These are phyloP conservation scores for Berghia stephanieae DNA, from an alignment of 1,140 invertebrate species.

Conservation along the genomic window DNA sequence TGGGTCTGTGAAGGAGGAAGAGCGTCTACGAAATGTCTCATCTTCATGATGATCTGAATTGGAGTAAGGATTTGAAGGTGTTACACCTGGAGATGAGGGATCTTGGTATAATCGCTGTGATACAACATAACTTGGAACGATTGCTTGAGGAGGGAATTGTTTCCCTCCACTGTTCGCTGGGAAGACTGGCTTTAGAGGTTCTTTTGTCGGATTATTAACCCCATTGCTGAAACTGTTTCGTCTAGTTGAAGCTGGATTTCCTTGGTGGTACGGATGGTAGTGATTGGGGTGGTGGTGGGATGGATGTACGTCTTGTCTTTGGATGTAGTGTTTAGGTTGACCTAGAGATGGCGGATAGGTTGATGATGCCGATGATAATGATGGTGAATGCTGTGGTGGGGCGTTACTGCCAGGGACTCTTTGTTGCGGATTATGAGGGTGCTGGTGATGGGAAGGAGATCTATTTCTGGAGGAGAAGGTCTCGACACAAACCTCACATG, in stretches of 20 bases:
- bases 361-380: background rate
- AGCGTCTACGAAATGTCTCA: too few relatives aligned
- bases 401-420: too few relatives aligned
- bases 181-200: too few relatives aligned
- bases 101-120: too few relatives aligned
- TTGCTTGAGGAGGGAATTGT: background rate
- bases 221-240: too few relatives aligned
- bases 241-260: background rate
- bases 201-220: too few relatives aligned
- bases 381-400: conserved; percentile 1
- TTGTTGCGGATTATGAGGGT: too few relatives aligned
- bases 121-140: background rate
- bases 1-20: too few relatives aligned
- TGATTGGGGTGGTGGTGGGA: background rate
- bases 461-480: conserved; percentile 17
- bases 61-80: too few relatives aligned
- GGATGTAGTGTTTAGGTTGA: background rate
- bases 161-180: background rate
- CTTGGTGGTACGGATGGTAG: background rate
- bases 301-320: background rate
- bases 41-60: too few relatives aligned
- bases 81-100: too few relatives aligned
- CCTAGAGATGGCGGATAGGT: background rate
- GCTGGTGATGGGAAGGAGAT: background rate
- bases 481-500: conserved; percentile 25